Base-by-base conservation (phyloP, 2,888 invertebrate genomes). In the Melinaea marsaeus region DNA sequence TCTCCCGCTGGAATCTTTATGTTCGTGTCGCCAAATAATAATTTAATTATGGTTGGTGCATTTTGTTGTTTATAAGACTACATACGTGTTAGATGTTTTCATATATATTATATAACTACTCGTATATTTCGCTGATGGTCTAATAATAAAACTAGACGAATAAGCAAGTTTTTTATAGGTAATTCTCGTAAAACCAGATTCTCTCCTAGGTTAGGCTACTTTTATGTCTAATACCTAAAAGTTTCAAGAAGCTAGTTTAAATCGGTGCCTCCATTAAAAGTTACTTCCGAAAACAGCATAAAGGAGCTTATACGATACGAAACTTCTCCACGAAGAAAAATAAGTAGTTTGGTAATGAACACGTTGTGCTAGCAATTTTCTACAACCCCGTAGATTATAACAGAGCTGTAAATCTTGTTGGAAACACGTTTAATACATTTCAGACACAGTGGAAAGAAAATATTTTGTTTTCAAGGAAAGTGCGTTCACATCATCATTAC, bases 401-500 rank as follows among this genome's bases (percentile, higher is more conserved):
- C 63, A 71, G 69, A 72, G 68, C 78, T 78, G 81, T 84, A 84
- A 84, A 84, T 79, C 76, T 78, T 79, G 79, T 66, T 70, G 69
- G 69, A 70, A 69, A 67, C 69, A 68, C 65, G 63, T 81, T 80
- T 80, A 84, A 86, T 84, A 87, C 83, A 82, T 85, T 85, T 85
- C 80, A 84, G 87, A 84, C 84, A 85, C 82, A 81, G 82, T 84
- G 83, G 84, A 85, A 81, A 82, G 83, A 85, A 86, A 85, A 88
- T 88, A 87, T 88, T 88, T 87, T 85, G 86, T 86, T 86, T 84
- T 81, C 81, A 83, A 84, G 81, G 78, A 84, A 80, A 87, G 84
- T 83, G 86, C 84, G 88, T 76, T 84, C 87, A 86, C 90, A 90
- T 90, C 90, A 90, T 89, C 90, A 90, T 90, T 90, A 90, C 83